Base-by-base conservation (phyloP, 2,797 vertebrate genomes). In the Lates japonicus region DNA sequence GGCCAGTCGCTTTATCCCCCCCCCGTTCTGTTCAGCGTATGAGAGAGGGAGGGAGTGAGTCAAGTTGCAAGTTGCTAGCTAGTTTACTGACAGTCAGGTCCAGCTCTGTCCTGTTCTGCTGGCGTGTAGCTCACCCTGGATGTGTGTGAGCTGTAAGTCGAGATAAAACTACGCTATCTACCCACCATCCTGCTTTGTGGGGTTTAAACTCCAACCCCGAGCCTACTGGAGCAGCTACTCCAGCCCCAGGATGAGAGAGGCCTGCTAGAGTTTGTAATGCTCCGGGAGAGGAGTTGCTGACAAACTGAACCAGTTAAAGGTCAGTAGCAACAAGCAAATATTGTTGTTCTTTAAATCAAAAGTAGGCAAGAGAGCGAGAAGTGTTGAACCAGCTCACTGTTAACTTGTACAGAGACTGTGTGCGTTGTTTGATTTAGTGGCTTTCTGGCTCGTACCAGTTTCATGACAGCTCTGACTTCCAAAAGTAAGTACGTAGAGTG, bases 1-100 rank as follows among this genome's bases (percentile, higher is more conserved):
- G 93, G 93, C 96, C 93, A 95, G 89, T 93, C 90, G 92, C 94
- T 93, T 91, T 90, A 85, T 86, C 83, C 62, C 80, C 86, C 80
- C 88, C 82, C 86, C 79, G 58, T 76, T 91, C 82, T 87, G 80
- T 69, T 87, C 72, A 78, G 87, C 63, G 58, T 81, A 69, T 85
- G 84, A 67, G 76, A 72, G 83, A 81, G 71, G 46, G 85, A 75
- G 78, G 75, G 76, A 73, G 82, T 67, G 60, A 84, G 78, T 78
- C 76, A 81, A 80, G 83, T 87, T 82, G 84, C 76, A 81, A 80
- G 83, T 87, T 82, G 84, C 78, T 85, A 82, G 88, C 86, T 87
- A 90, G 88, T 83, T 19, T 49, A 16, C 79, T 81, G 82, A 78
- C 78, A 87, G 81, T 67, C 60, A 71, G 81, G 85, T 82, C 84